Evolutionary conservation across 35 echinoderm and acorn worm genomes (phyloP), one percentile per base, ranked within the genome.

Genomic region (Apostichopus californicus): DNA sequence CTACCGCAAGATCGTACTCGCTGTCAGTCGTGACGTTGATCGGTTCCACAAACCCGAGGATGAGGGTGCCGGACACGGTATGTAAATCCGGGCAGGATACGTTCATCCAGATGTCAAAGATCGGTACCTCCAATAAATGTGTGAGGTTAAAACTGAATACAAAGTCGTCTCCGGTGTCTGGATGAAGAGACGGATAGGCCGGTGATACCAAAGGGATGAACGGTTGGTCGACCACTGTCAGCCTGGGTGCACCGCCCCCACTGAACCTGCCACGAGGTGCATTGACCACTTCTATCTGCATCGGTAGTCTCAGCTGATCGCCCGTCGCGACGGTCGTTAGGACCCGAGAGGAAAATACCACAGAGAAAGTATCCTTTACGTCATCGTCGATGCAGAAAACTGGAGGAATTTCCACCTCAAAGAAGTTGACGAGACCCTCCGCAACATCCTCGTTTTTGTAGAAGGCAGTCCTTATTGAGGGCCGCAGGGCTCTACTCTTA

Each of bases 101-200:
- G 54, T 96, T 94, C 90, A 96, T 94, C 95, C 95, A 96, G 26
- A 92, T 94, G 54, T 96, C 95, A 53, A 73, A 78, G 82, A 94
- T 52, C 26, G 93, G 53, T 25, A 92, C 55, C 14, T 96, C 95
- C 18, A 96, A 52, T 24, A 22, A 82, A 18, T 96, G 92, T 6
- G 73, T 80, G 1, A 96, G 34, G 57, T 93, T 23, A 92, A 96
- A 96, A 22, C 25, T 92, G 83, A 87, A 94, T 9, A 72, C 56
- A 78, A 96, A 73, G 65, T 94, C 83, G 90, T 96, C 95, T 4
- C 82, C 89, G 2, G 92, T 81, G 61, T 96, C 95, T 54, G 95
- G 95, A 63, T 91, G 79, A 24, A 79, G 58, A 8, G 55, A 28
- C 5, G 77, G 46, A 56, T 92, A 57, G 6, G 63, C 8, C 14